Percentiles rank a stretch among this genome's conserved stretches.
These are phyloP conservation scores for Oenanthe melanoleuca DNA, from an alignment of 2,113 vertebrate genomes.

Conservation along the genomic window DNA sequence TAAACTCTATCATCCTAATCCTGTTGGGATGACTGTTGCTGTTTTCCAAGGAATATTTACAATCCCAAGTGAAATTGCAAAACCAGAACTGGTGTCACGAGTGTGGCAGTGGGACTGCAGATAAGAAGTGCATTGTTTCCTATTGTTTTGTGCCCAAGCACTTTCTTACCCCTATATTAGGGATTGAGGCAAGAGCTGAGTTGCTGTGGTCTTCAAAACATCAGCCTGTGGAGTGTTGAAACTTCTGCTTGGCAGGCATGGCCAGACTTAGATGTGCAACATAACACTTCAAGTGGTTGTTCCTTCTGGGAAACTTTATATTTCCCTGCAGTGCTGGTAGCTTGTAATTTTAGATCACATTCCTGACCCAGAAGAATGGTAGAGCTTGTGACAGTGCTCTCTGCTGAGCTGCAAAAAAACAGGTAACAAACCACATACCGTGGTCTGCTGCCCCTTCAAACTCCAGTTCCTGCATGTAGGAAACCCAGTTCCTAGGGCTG, in stretches of 20 bases:
- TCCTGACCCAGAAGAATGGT: not conserved
- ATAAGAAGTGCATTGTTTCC: not conserved
- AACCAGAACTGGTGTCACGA: not conserved
- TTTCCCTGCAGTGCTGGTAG: not conserved
- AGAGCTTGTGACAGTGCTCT: accelerated
- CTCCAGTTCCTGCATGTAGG: not conserved
- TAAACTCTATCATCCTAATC: not conserved
- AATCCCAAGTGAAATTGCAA: not conserved
- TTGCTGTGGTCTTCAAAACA: not conserved
- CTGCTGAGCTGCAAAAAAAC: not conserved
- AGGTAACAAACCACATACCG: accelerated
- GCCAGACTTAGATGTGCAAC: not conserved
- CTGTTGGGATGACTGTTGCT: not conserved
- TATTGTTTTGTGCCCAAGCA: not conserved
- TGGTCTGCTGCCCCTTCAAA: not conserved
- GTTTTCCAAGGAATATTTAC: not conserved
- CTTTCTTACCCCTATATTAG: not conserved
- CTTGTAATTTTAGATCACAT: not conserved
- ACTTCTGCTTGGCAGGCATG: not conserved
- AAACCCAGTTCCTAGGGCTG: not conserved
- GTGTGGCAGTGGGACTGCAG: not conserved
- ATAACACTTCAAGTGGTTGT: not conserved
- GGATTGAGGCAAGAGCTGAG: not conserved
- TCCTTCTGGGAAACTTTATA: not conserved
- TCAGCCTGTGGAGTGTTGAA: not conserved